A percentile compares a stretch with the other conserved stretches of the same genome.
Evolutionary conservation across 2,888 invertebrate species (phyloP).

Genomic region (Drosophila merina): DNA sequence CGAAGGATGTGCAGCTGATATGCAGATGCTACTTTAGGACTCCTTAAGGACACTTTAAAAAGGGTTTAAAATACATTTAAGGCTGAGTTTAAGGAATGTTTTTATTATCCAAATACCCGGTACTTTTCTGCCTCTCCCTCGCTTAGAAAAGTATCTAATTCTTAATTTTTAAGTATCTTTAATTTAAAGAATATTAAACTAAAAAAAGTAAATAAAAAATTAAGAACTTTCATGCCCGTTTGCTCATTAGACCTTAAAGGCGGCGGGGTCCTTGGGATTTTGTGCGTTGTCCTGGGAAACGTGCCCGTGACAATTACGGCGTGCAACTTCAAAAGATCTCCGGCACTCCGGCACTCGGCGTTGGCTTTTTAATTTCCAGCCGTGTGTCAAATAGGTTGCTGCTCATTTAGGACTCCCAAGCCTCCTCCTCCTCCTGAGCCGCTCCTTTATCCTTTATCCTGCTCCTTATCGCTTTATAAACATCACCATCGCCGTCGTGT

Average conservation of each 20-base stretch:
- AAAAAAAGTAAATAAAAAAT: no score
- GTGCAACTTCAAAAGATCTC: slow-evolving; percentile 62
- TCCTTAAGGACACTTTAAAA: neutral
- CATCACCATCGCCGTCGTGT: slow-evolving; percentile 50
- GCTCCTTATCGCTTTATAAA: slow-evolving; percentile 13
- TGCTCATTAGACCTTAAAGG: slow-evolving; percentile 18
- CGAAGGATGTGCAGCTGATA: slow-evolving; percentile 8
- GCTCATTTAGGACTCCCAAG: slow-evolving; percentile 48
- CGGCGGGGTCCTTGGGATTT: slow-evolving; percentile 5
- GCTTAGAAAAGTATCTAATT: neutral
- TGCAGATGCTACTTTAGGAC: slow-evolving; percentile 11
- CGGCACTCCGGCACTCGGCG: slow-evolving; percentile 14
- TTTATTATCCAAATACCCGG: neutral
- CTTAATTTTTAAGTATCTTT: neutral
- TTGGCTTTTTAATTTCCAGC: slow-evolving; percentile 63
- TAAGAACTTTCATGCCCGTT: neutral
- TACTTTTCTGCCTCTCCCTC: neutral
- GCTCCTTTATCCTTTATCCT: slow-evolving; percentile 1
- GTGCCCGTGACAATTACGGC: slow-evolving; percentile 51
- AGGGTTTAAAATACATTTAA: neutral
- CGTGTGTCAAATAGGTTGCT: slow-evolving; percentile 63
- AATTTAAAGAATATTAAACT: slow-evolving; percentile 3
- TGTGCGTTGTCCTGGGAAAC: slow-evolving; percentile 47
- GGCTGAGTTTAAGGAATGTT: neutral
- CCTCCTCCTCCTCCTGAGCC: neutral